Evolutionary conservation across 2,888 invertebrate species (phyloP).

Genomic region (Aquatica leii): DNA sequence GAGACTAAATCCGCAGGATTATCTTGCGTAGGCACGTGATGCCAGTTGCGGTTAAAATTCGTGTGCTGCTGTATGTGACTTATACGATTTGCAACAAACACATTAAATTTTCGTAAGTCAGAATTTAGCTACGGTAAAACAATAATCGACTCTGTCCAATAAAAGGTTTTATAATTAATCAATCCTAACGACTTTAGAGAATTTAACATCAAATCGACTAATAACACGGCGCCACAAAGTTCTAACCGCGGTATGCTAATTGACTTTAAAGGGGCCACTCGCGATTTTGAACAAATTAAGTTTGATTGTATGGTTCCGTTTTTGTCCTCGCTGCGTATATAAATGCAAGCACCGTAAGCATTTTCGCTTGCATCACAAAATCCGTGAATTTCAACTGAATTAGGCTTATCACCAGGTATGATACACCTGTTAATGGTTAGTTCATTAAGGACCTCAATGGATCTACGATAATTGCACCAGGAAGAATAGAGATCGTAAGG

Average conservation of each 20-base stretch:
- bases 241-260: slow-evolving; percentile 47
- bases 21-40: slow-evolving; percentile 17
- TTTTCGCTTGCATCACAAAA: too few species aligned
- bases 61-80: slow-evolving; percentile 39
- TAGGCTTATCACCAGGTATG: too few species aligned
- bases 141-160: slow-evolving; percentile 49
- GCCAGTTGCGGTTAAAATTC: slow-evolving; percentile 30
- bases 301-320: not conserved
- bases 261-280: slow-evolving; percentile 42
- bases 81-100: slow-evolving; percentile 45
- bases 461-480: too few species aligned
- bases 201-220: slow-evolving; percentile 36
- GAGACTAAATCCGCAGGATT: not conserved
- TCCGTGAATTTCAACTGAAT: too few species aligned
- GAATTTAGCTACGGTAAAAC: slow-evolving; percentile 45
- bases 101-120: slow-evolving; percentile 38
- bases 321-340: too few species aligned
- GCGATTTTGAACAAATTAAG: slow-evolving; percentile 40
- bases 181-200: slow-evolving; percentile 22
- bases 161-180: slow-evolving; percentile 17
- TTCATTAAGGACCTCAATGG: too few species aligned
- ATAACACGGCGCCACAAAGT: slow-evolving; percentile 45
- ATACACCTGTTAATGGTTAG: too few species aligned
- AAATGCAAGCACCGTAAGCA: too few species aligned
- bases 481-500: too few species aligned